phyloP scores from a whole-genome alignment of 2,888 invertebrate genomes.

The Dryadula phaetusa region DNA sequence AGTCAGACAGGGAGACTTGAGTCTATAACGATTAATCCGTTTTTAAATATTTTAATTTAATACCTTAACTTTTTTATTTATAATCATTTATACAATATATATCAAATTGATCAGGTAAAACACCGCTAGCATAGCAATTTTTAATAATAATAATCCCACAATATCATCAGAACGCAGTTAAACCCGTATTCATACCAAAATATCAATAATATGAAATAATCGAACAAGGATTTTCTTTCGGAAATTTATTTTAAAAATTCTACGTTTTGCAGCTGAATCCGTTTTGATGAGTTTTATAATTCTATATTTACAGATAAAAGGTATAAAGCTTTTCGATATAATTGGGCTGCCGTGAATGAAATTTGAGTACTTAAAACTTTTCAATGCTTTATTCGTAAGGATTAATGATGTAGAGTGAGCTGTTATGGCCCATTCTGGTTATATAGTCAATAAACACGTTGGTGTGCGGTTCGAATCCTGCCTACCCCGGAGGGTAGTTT shows the following conservation, averaged over 20 bases:
- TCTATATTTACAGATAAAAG: conserved; percentile 8
- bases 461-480: too few relatives aligned
- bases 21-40: too few relatives aligned
- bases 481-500: too few relatives aligned
- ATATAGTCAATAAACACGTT: too few relatives aligned
- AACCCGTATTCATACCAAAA: neutral
- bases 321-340: neutral
- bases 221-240: neutral
- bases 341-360: neutral
- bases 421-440: too few relatives aligned
- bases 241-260: neutral
- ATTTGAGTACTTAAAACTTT: neutral
- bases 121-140: too few relatives aligned
- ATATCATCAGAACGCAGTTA: neutral
- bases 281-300: neutral
- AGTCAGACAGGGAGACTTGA: too few relatives aligned
- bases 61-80: too few relatives aligned
- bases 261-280: neutral
- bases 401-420: too few relatives aligned
- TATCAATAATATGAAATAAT: neutral
- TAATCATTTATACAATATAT: neutral
- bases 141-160: too few relatives aligned
- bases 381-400: neutral
- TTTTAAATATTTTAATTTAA: too few relatives aligned
- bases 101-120: too few relatives aligned